A percentile compares a stretch with the other conserved stretches of the same genome.
Conservation (phyloP, 2,113 vertebrate species). For the Pluvialis apricaria region DNA sequence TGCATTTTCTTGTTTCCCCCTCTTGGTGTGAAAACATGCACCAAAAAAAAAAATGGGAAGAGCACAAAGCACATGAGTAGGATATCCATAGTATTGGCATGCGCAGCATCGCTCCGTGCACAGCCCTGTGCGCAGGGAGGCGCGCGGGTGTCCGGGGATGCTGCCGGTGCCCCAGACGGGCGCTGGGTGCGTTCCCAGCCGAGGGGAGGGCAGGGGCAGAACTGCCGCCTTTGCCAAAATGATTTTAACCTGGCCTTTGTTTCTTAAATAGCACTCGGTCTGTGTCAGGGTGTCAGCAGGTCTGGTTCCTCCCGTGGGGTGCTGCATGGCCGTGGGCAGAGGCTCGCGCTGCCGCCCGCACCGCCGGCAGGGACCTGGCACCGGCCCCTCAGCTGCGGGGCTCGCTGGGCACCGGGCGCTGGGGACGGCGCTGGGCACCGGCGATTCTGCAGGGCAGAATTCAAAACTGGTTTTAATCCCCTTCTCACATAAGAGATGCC, state of each 20-base stretch:
- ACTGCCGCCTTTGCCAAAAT: not conserved
- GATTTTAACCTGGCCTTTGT: not conserved
- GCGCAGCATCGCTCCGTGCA: accelerated
- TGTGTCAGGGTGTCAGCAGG: too few species aligned
- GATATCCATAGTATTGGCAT: accelerated
- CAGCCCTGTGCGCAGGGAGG: accelerated
- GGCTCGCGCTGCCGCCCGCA: not conserved
- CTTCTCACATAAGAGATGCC: accelerated
- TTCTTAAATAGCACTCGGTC: not conserved
- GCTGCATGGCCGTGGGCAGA: not conserved
- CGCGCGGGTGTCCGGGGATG: accelerated
- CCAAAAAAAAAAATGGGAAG: not conserved
- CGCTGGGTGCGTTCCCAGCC: not conserved
- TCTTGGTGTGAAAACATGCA: not conserved
- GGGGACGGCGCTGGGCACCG: accelerated
- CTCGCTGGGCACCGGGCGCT: not conserved
- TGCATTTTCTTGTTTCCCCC: not conserved
- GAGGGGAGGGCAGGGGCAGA: not conserved
- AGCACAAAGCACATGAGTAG: not conserved
- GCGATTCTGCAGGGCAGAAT: not conserved
- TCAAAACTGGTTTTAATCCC: too few species aligned
- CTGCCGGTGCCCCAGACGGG: too few species aligned
- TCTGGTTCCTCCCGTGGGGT: not conserved
- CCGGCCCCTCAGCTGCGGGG: accelerated
- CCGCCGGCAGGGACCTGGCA: not conserved